Evolutionary conservation across 2,113 vertebrate genomes (phyloP).

Genomic region (Ardeotis arabs): DNA sequence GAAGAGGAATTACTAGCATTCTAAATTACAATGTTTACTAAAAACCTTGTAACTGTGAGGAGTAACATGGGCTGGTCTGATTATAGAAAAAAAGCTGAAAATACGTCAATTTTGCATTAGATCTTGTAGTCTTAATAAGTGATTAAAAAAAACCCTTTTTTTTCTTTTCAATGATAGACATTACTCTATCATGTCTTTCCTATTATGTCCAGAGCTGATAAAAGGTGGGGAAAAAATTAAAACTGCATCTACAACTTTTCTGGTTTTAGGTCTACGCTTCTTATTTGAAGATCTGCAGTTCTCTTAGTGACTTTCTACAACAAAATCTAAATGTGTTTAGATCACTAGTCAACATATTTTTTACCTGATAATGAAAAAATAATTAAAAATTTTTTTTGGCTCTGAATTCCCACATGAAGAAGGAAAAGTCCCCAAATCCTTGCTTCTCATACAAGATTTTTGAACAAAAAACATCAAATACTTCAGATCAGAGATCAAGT

Average conservation of each 20-base stretch:
- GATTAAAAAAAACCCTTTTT: background rate
- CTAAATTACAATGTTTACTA: background rate
- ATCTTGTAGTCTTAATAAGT: background rate
- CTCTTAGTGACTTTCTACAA: background rate
- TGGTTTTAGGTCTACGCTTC: background rate
- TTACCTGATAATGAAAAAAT: background rate
- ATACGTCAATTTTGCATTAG: background rate
- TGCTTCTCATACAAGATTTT: background rate
- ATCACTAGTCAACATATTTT: background rate
- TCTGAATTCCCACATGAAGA: background rate
- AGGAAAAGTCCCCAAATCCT: background rate
- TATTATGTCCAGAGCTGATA: background rate
- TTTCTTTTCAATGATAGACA: background rate
- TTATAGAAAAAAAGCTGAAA: background rate
- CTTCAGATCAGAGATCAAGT: background rate
- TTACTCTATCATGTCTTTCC: background rate
- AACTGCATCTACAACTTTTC: background rate
- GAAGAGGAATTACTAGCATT: background rate
- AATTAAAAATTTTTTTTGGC: background rate
- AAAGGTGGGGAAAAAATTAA: background rate
- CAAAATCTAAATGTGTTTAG: background rate
- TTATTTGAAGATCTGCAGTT: background rate
- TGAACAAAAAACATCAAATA: background rate
- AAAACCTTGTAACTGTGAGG: background rate
- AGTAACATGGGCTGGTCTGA: background rate